Base-by-base conservation (phyloP, 2,888 invertebrate species). In the Octonoba sinensis region DNA sequence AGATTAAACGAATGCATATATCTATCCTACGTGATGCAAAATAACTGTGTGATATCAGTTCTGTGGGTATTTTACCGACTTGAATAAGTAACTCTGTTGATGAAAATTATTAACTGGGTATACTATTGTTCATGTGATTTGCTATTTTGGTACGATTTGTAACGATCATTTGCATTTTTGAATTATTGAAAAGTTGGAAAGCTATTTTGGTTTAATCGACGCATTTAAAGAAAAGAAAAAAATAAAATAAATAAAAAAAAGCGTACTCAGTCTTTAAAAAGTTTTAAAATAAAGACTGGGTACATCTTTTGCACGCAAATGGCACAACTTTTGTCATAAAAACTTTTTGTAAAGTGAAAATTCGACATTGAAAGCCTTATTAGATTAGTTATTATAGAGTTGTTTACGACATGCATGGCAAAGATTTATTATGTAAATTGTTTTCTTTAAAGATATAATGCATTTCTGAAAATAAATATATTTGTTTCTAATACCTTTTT, bases 401-500 rank as follows among this genome's bases (percentile, higher is more conserved):
- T 82, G 82, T 82, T 82, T 82, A 76, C 76, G 66, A 82, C 62
- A 56, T 74, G 82, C 82, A 82, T 82, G 82, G 76, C 76, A 82
- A 82, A 82, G 82, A 82, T 82, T 82, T 82, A 76, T 82, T 82
- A 82, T 82, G 82, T 82, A 82, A 75, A 76, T 82, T 82, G 82
- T 82, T 82, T 82, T 82, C 76, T 82, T 82, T 82, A 69, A 82
- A 75, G 75, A 82, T 82, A 82, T 82, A 75, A 82, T 75, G 76
- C 82, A 82, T 82, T 82, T 82, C 82, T 82, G 70, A 82, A 82
- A 82, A 82, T 82, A 82, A 82, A 82, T 82, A 82, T 82, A 82
- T 82, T 82, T 82, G 76, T 82, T 82, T 82, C 64, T 82, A 82
- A 75, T 64, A 76, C 54, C 4, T 59, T 13, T 59, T 11, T 24